Evolutionary conservation across 2,797 vertebrate genomes (phyloP).

Genomic region (Gymnothorax javanicus): DNA sequence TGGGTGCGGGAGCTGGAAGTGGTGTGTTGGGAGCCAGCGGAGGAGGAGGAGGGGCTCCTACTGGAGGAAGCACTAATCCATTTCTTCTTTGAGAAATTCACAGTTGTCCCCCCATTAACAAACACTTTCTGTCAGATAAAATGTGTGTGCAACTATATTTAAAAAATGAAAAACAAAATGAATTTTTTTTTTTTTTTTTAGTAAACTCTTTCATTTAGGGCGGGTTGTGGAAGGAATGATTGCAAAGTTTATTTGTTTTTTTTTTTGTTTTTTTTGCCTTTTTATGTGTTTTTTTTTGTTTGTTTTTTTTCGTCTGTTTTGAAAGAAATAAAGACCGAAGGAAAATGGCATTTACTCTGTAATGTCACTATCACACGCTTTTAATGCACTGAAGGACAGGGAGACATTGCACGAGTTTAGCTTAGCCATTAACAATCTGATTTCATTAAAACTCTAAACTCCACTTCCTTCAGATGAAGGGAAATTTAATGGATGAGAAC

Average conservation of each 20-base stretch:
- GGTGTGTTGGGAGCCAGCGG: slow-evolving; percentile 74
- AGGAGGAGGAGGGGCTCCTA: slow-evolving; percentile 67
- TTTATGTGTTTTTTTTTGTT: slow-evolving; percentile 43
- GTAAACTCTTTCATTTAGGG: slow-evolving; percentile 65
- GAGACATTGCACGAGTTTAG: slow-evolving; percentile 45
- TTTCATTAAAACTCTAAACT: slow-evolving; percentile 56
- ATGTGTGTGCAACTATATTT: slow-evolving; percentile 75
- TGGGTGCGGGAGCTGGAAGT: slow-evolving; percentile 71
- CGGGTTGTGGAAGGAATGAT: slow-evolving; percentile 56
- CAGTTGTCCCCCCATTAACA: slow-evolving; percentile 54
- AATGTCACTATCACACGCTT: slow-evolving; percentile 52
- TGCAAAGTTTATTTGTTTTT: slow-evolving; percentile 61
- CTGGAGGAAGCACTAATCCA: slow-evolving; percentile 80
- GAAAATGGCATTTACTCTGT: slow-evolving; percentile 44
- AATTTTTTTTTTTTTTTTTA: slow-evolving; percentile 60
- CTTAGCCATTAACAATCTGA: slow-evolving; percentile 73
- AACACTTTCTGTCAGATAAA: slow-evolving; percentile 65
- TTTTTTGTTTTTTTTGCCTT: slow-evolving; percentile 54
- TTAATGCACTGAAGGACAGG: slow-evolving; percentile 58
- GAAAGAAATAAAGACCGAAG: slow-evolving; percentile 58
- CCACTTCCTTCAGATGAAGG: slow-evolving; percentile 48
- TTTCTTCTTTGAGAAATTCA: slow-evolving; percentile 80
- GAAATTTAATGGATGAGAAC: slow-evolving; percentile 59
- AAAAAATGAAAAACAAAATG: slow-evolving; percentile 62
- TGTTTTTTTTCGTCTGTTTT: slow-evolving; percentile 43